Evolutionary conservation across 2,797 vertebrate genomes (phyloP).

Genomic region (Hydrophis major): DNA sequence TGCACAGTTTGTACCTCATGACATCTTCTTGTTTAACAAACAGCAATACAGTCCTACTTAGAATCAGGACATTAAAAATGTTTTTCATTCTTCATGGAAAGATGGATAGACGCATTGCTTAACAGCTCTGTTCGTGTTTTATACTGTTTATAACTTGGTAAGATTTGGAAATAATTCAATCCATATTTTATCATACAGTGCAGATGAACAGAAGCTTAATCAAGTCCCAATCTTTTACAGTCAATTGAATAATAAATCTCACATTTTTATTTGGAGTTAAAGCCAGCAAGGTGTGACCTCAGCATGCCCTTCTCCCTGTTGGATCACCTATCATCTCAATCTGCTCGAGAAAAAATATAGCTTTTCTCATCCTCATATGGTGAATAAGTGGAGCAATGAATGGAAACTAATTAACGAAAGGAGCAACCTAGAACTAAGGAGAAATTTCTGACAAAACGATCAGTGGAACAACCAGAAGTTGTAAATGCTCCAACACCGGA

Average conservation of each 20-base stretch:
- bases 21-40: not conserved
- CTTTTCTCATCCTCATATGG: not conserved
- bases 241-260: not conserved
- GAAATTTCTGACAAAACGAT: not conserved
- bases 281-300: not conserved
- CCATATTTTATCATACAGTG: not conserved
- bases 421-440: not conserved
- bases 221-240: not conserved
- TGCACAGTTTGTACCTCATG: not conserved
- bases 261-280: not conserved
- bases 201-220: not conserved
- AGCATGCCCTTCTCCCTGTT: not conserved
- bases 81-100: not conserved
- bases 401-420: not conserved
- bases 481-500: not conserved
- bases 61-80: not conserved
- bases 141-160: not conserved
- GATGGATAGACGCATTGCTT: not conserved
- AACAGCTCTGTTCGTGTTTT: not conserved
- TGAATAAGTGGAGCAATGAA: not conserved
- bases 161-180: not conserved
- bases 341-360: not conserved
- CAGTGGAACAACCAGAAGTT: not conserved
- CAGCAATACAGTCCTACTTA: not conserved
- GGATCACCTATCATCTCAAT: not conserved